These are phyloP conservation scores for Drosophila robusta DNA, from an alignment of 2,888 invertebrate genomes.

Conservation along the genomic window DNA sequence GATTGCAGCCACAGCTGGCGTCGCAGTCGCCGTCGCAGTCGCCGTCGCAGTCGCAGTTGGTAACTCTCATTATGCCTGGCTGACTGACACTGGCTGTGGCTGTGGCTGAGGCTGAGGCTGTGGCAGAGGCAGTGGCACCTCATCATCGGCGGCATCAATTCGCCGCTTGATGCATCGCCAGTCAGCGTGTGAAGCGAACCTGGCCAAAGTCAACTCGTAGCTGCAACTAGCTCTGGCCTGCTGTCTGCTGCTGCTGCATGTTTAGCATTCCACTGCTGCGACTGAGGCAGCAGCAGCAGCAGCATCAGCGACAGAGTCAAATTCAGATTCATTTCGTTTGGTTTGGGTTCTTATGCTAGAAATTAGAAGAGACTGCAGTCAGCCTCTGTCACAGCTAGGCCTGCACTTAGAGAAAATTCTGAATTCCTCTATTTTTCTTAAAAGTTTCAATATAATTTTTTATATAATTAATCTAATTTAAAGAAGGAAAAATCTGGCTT, in stretches of 20 bases:
- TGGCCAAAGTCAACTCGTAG: slow-evolving; percentile 33
- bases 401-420: neutral
- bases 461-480: too few species aligned
- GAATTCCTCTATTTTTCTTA: too few species aligned
- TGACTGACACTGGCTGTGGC: slow-evolving; percentile 26
- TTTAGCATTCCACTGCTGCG: slow-evolving; percentile 49
- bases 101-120: slow-evolving; percentile 16
- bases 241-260: slow-evolving; percentile 45
- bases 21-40: slow-evolving; percentile 24
- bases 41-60: slow-evolving; percentile 22
- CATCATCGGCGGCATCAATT: slow-evolving; percentile 80
- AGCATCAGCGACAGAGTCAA: slow-evolving; percentile 20
- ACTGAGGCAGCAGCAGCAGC: neutral
- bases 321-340: slow-evolving; percentile 43
- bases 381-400: neutral
- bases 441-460: too few species aligned
- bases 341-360: slow-evolving; percentile 21
- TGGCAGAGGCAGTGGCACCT: slow-evolving; percentile 62
- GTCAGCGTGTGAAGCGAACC: slow-evolving; percentile 74
- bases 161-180: slow-evolving; percentile 72
- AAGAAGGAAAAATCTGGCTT: too few species aligned
- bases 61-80: slow-evolving; percentile 66
- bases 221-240: slow-evolving; percentile 16
- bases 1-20: slow-evolving; percentile 18
- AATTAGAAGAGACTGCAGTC: slow-evolving; percentile 37